Percentiles rank a stretch among this genome's conserved stretches.
phyloP scores from a whole-genome alignment of 2,888 invertebrate species.

The Strigamia crassipes region DNA sequence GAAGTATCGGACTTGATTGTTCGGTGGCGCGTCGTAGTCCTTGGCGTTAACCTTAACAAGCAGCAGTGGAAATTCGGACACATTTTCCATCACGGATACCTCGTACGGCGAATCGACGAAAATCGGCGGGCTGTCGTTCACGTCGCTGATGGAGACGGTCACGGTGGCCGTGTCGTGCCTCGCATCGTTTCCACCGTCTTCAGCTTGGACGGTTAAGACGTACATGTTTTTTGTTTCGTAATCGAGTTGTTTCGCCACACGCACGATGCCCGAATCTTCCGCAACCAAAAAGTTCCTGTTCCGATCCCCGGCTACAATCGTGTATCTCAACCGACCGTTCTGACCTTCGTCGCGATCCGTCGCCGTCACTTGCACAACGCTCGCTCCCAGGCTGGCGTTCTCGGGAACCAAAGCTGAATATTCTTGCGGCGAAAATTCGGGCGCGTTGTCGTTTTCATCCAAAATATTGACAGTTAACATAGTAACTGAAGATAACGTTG shows the following conservation, averaged over 20 bases:
- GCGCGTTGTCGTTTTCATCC: constrained; percentile 89
- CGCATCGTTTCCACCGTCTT: constrained; percentile 74
- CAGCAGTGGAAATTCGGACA: constrained; percentile 67
- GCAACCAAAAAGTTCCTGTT: constrained; percentile 90
- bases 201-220: constrained; percentile 79
- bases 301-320: constrained; percentile 84
- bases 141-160: constrained; percentile 82
- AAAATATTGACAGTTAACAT: constrained; percentile 74
- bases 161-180: constrained; percentile 74
- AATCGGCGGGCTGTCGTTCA: constrained; percentile 91
- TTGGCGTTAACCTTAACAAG: constrained; percentile 74
- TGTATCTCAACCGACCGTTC: constrained; percentile 90
- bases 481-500: constrained; percentile 72
- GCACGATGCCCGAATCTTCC: constrained; percentile 86
- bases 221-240: constrained; percentile 88
- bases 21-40: constrained; percentile 88
- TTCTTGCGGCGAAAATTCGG: constrained; percentile 80
- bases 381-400: constrained; percentile 90
- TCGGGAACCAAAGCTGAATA: constrained; percentile 89
- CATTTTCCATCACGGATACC: constrained; percentile 89
- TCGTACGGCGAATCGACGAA: constrained; percentile 94
- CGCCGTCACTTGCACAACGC: constrained; percentile 70
- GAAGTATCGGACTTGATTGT: constrained; percentile 89
- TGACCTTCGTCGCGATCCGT: constrained; percentile 71
- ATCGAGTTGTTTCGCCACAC: constrained; percentile 90